Evolutionary conservation across 2,888 invertebrate genomes (phyloP).

Genomic region (Lasioglossum figueresi): DNA sequence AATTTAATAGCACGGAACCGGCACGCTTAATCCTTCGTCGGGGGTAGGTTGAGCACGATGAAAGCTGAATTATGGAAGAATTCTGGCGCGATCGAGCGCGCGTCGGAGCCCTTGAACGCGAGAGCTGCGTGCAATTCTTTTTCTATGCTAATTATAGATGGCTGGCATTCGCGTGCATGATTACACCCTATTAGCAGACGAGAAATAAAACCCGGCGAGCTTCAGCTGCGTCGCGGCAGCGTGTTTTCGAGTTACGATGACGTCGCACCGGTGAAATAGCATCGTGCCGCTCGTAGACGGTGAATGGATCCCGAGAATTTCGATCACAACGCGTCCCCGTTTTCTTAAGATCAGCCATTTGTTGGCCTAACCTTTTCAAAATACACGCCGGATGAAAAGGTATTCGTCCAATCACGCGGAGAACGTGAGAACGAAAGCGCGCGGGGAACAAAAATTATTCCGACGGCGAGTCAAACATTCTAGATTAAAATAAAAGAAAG

Average conservation of each 20-base stretch:
- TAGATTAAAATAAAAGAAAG: neutral
- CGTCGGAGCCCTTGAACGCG: slow-evolving; percentile 14
- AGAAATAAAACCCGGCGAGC: slow-evolving; percentile 25
- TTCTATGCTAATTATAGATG: slow-evolving; percentile 39
- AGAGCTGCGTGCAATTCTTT: slow-evolving; percentile 17
- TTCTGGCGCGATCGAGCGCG: slow-evolving; percentile 11
- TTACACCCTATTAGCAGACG: slow-evolving; percentile 28
- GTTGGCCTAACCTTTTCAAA: neutral
- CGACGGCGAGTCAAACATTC: neutral
- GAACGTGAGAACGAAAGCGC: neutral
- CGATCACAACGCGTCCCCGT: neutral
- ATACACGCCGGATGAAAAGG: neutral
- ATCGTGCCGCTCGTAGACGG: neutral
- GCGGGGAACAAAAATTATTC: neutral
- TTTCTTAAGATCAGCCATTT: neutral
- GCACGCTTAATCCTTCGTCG: slow-evolving; percentile 35
- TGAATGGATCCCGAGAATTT: neutral
- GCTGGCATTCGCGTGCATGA: slow-evolving; percentile 35
- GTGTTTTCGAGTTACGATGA: slow-evolving; percentile 19
- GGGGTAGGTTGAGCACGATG: slow-evolving; percentile 3
- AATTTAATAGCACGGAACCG: slow-evolving; percentile 35
- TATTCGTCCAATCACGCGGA: neutral
- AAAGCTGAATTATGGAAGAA: slow-evolving; percentile 37
- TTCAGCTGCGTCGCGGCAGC: neutral
- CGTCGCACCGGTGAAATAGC: neutral